Conservation (phyloP, 2,797 vertebrate species). For the Sebastes wilsoni region DNA sequence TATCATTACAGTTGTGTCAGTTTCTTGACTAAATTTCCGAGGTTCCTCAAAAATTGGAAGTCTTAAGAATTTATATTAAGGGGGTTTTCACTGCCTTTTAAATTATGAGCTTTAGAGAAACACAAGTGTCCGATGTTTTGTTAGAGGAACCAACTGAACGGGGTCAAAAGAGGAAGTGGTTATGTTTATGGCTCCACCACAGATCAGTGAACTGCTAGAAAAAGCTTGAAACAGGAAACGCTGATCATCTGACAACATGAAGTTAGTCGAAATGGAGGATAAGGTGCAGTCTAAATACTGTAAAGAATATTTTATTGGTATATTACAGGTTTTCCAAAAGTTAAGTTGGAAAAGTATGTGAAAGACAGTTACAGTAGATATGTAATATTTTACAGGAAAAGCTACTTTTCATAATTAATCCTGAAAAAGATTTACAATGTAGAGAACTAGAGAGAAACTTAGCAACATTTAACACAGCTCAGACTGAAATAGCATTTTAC, state of each 20-base stretch:
- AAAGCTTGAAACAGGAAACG: slow-evolving; percentile 33
- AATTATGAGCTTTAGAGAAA: not conserved
- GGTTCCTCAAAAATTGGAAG: not conserved
- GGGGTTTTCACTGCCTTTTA: not conserved
- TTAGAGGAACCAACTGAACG: not conserved
- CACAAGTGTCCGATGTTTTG: not conserved
- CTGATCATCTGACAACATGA: not conserved
- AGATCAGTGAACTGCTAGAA: not conserved
- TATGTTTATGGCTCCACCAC: not conserved
- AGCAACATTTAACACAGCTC: not conserved
- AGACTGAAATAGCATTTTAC: not conserved
- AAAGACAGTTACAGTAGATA: not conserved
- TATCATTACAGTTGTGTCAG: not conserved
- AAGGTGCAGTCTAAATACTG: not conserved
- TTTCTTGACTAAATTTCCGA: not conserved
- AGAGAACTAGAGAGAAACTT: not conserved
- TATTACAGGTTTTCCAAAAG: not conserved
- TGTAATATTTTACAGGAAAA: not conserved
- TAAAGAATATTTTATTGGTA: slow-evolving; percentile 14
- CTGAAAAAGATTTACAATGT: not conserved
- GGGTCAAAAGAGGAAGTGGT: slow-evolving; percentile 61
- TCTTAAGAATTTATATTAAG: not conserved
- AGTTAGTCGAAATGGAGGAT: not conserved
- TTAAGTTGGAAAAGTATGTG: not conserved
- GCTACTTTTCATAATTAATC: not conserved